phyloP scores from a whole-genome alignment of 1,140 invertebrate species.

The Lucilia cuprina region DNA sequence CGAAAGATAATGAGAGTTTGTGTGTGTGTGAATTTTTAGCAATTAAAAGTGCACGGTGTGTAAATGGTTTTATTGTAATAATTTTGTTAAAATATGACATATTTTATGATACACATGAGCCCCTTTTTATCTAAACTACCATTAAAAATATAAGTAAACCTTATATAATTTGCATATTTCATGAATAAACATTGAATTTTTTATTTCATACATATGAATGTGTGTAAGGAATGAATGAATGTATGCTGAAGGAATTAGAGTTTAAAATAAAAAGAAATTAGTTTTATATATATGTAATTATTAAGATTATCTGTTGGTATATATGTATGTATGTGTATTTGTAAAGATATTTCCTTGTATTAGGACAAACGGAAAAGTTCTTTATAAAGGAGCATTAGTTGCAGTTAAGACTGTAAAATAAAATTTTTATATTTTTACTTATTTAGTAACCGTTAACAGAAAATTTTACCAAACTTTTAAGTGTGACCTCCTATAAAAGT shows the following conservation, averaged over 20 bases:
- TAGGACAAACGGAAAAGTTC: no score
- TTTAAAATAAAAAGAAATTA: not conserved
- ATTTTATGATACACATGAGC: slow-evolving; percentile 6
- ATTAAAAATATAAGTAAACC: not conserved
- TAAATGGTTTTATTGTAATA: slow-evolving; percentile 12
- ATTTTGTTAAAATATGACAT: slow-evolving; percentile 12
- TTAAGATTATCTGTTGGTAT: slow-evolving; percentile 4
- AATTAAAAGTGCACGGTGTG: slow-evolving; percentile 14
- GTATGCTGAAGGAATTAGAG: not conserved
- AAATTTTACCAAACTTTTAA: no score
- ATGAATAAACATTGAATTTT: not conserved
- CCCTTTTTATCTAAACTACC: not conserved
- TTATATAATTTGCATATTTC: not conserved
- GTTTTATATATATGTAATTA: not conserved
- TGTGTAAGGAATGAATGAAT: not conserved
- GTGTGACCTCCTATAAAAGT: no score
- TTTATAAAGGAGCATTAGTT: no score
- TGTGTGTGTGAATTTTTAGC: not conserved
- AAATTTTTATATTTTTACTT: no score
- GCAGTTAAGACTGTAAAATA: no score
- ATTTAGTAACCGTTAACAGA: no score
- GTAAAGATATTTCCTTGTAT: not conserved
- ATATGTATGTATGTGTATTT: not conserved
- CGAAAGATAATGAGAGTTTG: not conserved
- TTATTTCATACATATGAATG: not conserved